Evolutionary conservation across 2,113 vertebrate genomes (phyloP).

Genomic region (Pseudorectes ferrugineus): DNA sequence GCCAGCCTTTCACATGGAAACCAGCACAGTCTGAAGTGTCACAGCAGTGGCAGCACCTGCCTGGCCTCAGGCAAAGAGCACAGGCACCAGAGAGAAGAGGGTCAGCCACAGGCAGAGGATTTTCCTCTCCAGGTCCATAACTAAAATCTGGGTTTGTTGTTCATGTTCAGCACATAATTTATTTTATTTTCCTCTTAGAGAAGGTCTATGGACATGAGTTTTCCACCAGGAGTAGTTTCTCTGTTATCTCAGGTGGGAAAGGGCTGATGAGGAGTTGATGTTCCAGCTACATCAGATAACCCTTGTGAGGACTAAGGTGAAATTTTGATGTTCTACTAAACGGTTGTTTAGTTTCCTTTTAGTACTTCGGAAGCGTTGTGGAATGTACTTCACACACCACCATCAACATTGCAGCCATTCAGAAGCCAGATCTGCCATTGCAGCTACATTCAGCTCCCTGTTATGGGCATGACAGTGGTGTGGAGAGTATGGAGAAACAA

Average conservation of each 20-base stretch:
- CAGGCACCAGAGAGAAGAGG: not conserved
- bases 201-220: not conserved
- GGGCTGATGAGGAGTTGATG: not conserved
- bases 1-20: not conserved
- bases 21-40: not conserved
- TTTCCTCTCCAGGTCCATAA: not conserved
- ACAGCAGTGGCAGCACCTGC: not conserved
- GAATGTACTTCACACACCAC: not conserved
- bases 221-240: not conserved
- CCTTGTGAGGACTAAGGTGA: not conserved
- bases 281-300: not conserved
- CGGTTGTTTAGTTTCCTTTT: not conserved
- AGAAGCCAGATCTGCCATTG: not conserved
- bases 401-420: not conserved
- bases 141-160: not conserved
- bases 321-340: not conserved
- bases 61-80: not conserved
- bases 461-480: not conserved
- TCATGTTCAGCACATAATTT: not conserved
- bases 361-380: accelerated
- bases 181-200: not conserved
- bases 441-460: not conserved
- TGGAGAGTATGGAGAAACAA: not conserved
- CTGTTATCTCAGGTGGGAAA: not conserved
- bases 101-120: not conserved